Percentiles rank a stretch among this genome's conserved stretches.
Conservation (phyloP, 2,888 invertebrate species). For the Arge pagana region DNA sequence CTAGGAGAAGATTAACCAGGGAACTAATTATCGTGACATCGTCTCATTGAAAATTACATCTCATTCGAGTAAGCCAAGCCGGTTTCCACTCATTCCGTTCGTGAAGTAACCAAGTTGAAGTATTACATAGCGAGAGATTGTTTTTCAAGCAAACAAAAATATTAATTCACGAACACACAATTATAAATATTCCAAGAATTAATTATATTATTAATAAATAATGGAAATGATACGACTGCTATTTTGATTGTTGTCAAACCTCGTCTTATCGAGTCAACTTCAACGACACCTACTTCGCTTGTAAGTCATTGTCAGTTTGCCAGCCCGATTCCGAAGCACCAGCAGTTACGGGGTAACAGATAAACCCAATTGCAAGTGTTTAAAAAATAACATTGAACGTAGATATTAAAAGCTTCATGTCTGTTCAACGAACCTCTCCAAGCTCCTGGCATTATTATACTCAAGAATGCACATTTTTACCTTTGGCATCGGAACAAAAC, state of each 20-base stretch:
- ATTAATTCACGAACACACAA: conserved; percentile 11
- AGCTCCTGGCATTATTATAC: not conserved
- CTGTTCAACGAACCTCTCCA: conserved; percentile 24
- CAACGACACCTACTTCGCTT: no score
- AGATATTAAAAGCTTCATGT: conserved; percentile 16
- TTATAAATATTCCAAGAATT: conserved; percentile 30
- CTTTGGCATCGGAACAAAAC: no score
- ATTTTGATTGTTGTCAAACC: no score
- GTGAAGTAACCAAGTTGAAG: conserved; percentile 16
- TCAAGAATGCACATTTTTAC: conserved; percentile 1
- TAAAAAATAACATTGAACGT: conserved; percentile 25
- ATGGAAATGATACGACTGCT: conserved; percentile 23
- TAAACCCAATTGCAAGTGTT: conserved; percentile 19
- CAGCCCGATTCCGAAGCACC: no score
- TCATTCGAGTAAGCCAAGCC: not conserved
- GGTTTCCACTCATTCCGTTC: conserved; percentile 17
- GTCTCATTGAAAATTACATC: not conserved
- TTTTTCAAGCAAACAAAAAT: not conserved
- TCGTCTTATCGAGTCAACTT: no score
- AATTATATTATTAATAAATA: conserved; percentile 47
- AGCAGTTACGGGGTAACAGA: conserved; percentile 21
- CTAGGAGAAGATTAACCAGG: conserved; percentile 62
- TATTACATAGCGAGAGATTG: conserved; percentile 15
- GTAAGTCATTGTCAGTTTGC: no score
- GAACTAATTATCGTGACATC: no score